These are phyloP conservation scores for Nematolebias whitei DNA, from an alignment of 2,113 vertebrate genomes.

Conservation along the genomic window DNA sequence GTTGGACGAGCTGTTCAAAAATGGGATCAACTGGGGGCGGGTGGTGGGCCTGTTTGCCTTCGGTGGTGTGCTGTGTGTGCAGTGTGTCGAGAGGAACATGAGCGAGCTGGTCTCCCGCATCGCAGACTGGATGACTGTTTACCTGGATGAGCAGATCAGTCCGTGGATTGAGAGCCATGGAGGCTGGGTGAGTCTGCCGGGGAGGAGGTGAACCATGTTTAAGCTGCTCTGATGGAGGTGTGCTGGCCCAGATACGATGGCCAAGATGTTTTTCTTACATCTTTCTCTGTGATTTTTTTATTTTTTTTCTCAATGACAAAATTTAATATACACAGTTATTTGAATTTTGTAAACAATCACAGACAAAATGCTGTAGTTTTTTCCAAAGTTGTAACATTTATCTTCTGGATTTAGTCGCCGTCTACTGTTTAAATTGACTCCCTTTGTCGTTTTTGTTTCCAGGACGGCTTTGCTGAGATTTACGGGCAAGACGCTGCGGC, in stretches of 20 bases:
- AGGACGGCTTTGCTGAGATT: slow-evolving; percentile 69
- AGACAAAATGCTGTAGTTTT: no score
- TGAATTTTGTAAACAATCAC: no score
- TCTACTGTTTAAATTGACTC: not conserved
- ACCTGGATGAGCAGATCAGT: slow-evolving; percentile 91
- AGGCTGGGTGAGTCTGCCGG: slow-evolving; percentile 90
- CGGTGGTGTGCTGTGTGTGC: slow-evolving; percentile 91
- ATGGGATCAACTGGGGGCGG: slow-evolving; percentile 97
- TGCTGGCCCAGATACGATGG: no score
- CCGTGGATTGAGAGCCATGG: slow-evolving; percentile 95
- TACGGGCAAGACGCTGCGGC: slow-evolving; percentile 58
- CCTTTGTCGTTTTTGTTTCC: not conserved
- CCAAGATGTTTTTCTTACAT: no score
- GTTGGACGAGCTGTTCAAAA: slow-evolving; percentile 95
- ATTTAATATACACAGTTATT: no score
- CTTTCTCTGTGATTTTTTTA: no score
- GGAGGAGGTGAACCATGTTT: not conserved
- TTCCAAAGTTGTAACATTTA: no score
- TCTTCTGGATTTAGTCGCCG: not conserved
- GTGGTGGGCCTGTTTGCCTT: slow-evolving; percentile 96
- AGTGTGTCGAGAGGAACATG: slow-evolving; percentile 94
- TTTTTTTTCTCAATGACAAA: no score
- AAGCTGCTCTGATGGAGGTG: no score
- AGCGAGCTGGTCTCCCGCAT: slow-evolving; percentile 88
- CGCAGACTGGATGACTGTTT: slow-evolving; percentile 93